Evolutionary conservation across 2,888 invertebrate species (phyloP), one percentile per base, ranked within the genome.

Genomic region (Synanthedon vespiformis): DNA sequence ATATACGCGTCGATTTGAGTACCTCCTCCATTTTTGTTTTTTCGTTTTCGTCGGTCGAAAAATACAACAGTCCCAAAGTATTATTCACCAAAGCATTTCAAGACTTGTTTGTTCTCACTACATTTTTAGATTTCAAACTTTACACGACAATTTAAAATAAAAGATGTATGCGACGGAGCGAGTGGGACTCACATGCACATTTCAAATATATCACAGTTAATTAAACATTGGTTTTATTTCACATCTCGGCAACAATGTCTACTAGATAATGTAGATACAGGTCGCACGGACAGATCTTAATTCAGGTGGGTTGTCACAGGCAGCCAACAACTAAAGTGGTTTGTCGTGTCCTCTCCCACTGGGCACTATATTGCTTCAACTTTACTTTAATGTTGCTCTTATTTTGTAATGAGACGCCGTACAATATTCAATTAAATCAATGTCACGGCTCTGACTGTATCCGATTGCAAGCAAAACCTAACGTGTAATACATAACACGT

Each of bases 321-420:
- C 57, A 53, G 57, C 61, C 54, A 57, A 61, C 59, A 54, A 64
- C 73, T 74, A 76, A 34, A 78, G 73, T 77, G 76, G 73, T 64
- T 72, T 70, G 69, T 70, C 77, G 72, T 79, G 80, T 81, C 64
- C 57, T 68, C 66, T 67, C 71, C 70, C 67, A 71, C 75, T 67
- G 67, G 53, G 63, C 63, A 58, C 60, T 73, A 72, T 72, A 73
- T 73, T 68, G 62, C 66, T 54, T 59, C 62, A 60, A 61, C 61
- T 63, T 60, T 64, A 63, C 67, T 62, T 67, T 66, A 63, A 65
- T 63, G 62, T 62, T 62, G 60, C 61, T 74, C 65, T 70, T 72
- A 70, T 77, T 76, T 76, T 70, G 67, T 70, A 72, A 72, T 66
- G 64, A 67, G 65, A 63, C 61, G 58, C 62, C 61, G 62, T 64